Evolutionary conservation across 1,140 invertebrate species (phyloP), one percentile per base, ranked within the genome.

Genomic region (Drosophila sproati): DNA sequence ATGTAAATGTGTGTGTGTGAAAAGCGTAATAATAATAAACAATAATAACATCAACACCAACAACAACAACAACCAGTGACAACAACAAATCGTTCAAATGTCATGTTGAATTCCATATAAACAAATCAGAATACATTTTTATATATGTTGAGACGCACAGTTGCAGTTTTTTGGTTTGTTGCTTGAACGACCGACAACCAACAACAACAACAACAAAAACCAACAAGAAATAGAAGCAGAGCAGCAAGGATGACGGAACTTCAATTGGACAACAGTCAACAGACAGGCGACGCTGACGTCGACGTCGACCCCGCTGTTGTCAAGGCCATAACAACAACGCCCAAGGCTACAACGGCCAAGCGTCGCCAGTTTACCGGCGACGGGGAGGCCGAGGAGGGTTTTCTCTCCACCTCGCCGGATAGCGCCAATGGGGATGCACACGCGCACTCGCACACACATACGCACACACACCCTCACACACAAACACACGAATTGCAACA

Each of bases 331-430:
- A 56, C 52, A 72, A 61, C 50, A 50, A 71, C 66, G 39, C 67
- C 72, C 34, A 82, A 68, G 60, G 60, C 43, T 45, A 83, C 20
- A 20, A 20, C 77, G 77, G 71, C 54, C 67, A 80, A 80, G 45
- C 68, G 61, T 43, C 69, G 60, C 12, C 73, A 63, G 47, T 52
- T 62, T 47, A 54, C 12, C 45, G 68, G 54, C 54, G 68, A 52
- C 51, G 66, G 57, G 32, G 83, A 87, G 55, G 5, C 56, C 10
- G 90, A 91, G 59, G 90, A 91, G 45, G 80, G 80, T n/a, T 91
- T 91, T 48, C 73, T 91, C 39, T 91, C 90, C 62, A 91, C 90
- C 34, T 91, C 90, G n/a, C 90, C 90, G 45, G 90, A 91, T 56
- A 91, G 90, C 51, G 91, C 91, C 80, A 91, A 91, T 52, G 90